Evolutionary conservation across 2,888 invertebrate genomes (phyloP).

Genomic region (Hypolimnas misippus): DNA sequence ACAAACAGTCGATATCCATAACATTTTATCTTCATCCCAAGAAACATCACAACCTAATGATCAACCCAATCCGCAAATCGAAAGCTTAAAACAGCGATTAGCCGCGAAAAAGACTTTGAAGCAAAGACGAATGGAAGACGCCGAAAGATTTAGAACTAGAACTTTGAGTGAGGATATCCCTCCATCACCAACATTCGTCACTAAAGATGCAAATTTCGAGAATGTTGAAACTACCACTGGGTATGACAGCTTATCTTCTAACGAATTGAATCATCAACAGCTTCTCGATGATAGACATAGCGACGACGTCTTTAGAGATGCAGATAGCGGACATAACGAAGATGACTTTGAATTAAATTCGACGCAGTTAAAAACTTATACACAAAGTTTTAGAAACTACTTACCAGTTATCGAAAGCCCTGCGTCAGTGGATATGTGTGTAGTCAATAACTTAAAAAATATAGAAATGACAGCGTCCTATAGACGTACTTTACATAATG

Average conservation of each 20-base stretch:
- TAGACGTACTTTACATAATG: constrained; percentile 51
- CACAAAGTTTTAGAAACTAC: constrained; percentile 79
- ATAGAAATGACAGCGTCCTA: constrained; percentile 75
- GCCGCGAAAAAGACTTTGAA: constrained; percentile 79
- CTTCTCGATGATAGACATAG: constrained; percentile 59
- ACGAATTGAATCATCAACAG: constrained; percentile 71
- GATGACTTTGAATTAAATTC: constrained; percentile 87
- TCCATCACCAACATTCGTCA: constrained; percentile 79
- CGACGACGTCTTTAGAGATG: constrained; percentile 64
- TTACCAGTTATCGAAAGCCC: constrained; percentile 78
- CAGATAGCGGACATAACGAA: constrained; percentile 88
- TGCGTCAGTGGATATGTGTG: constrained; percentile 73
- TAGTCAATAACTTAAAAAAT: constrained; percentile 76
- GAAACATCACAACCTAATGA: constrained; percentile 48
- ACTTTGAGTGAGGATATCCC: constrained; percentile 85
- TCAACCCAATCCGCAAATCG: constrained; percentile 65
- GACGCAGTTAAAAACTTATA: constrained; percentile 84
- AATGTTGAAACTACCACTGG: constrained; percentile 78
- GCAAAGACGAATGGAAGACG: constrained; percentile 86
- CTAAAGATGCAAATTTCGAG: constrained; percentile 74
- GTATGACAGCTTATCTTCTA: constrained; percentile 75
- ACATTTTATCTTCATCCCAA: constrained; percentile 54
- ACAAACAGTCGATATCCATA: constrained; percentile 79
- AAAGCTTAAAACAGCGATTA: constrained; percentile 67
- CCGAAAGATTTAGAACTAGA: constrained; percentile 89